Percentiles rank a stretch among this genome's conserved stretches.
Evolutionary conservation across 2,797 vertebrate species (phyloP).

Genomic region (Melanitta fusca): DNA sequence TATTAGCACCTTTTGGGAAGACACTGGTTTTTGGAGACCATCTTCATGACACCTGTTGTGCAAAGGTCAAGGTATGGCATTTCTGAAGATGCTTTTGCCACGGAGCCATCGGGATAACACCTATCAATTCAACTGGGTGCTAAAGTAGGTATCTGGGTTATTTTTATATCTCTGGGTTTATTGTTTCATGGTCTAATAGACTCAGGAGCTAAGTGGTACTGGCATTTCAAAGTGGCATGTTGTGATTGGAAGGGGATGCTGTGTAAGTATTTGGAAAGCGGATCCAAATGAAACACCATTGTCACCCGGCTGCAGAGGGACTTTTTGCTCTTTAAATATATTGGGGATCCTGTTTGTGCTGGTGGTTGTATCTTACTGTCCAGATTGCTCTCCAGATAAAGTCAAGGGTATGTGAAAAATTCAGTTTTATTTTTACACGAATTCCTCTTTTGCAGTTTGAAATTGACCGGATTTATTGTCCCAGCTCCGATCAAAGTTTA

Average conservation of each 20-base stretch:
- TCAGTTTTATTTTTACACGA: neutral
- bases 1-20: conserved; percentile 38
- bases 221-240: conserved; percentile 66
- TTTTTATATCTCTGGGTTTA: conserved; percentile 48
- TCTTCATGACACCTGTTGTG: neutral
- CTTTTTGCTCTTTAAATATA: conserved; percentile 31
- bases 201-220: conserved; percentile 55
- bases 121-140: conserved; percentile 24
- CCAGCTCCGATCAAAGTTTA: neutral
- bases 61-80: neutral
- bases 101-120: conserved; percentile 1
- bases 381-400: conserved; percentile 47
- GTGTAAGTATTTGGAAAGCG: conserved; percentile 67
- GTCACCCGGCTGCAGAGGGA: neutral
- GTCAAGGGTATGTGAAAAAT: conserved; percentile 55
- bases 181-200: conserved; percentile 57
- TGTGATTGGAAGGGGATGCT: conserved; percentile 68
- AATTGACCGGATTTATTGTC: neutral
- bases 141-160: conserved; percentile 67
- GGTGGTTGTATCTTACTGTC: conserved; percentile 41
- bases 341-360: conserved; percentile 38
- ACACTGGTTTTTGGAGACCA: neutral
- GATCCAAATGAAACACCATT: conserved; percentile 38
- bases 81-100: conserved; percentile 47
- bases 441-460: conserved; percentile 14